A percentile compares a stretch with the other conserved stretches of the same genome.
phyloP scores from a whole-genome alignment of 2,113 vertebrate species.

The Plotosus lineatus region DNA sequence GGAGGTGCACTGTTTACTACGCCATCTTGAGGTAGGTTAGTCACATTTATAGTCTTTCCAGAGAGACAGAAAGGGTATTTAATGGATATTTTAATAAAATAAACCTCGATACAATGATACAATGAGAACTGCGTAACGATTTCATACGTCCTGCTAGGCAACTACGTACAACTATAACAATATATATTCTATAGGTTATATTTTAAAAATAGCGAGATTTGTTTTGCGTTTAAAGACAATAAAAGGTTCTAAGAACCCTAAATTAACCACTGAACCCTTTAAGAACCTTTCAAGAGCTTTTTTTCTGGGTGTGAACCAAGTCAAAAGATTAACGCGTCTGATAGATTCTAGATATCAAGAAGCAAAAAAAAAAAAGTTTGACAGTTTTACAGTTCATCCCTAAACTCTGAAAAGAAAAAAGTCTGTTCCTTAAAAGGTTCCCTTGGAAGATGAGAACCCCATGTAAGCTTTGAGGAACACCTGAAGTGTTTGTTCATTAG shows the following conservation, averaged over 20 bases:
- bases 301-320: not conserved
- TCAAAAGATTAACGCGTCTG: not conserved
- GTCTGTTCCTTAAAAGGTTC: not conserved
- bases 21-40: constrained; percentile 81
- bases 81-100: not conserved
- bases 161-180: not conserved
- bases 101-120: constrained; percentile 8
- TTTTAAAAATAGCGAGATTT: not conserved
- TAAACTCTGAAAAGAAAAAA: not conserved
- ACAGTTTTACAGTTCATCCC: not conserved
- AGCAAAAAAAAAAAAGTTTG: not conserved
- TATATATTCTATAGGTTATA: not conserved
- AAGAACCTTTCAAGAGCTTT: not conserved
- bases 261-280: not conserved
- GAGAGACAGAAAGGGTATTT: not conserved
- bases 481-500: not conserved
- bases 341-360: not conserved
- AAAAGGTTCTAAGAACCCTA: not conserved
- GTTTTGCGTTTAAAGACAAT: no score
- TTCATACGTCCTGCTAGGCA: not conserved
- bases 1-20: constrained; percentile 50
- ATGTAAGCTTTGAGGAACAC: not conserved
- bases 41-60: constrained; percentile 40
- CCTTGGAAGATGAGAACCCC: not conserved
- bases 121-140: not conserved